Percentiles rank a stretch among this genome's conserved stretches.
phyloP scores from a whole-genome alignment of 2,888 invertebrate genomes.

The Scrobipalpa costella region DNA sequence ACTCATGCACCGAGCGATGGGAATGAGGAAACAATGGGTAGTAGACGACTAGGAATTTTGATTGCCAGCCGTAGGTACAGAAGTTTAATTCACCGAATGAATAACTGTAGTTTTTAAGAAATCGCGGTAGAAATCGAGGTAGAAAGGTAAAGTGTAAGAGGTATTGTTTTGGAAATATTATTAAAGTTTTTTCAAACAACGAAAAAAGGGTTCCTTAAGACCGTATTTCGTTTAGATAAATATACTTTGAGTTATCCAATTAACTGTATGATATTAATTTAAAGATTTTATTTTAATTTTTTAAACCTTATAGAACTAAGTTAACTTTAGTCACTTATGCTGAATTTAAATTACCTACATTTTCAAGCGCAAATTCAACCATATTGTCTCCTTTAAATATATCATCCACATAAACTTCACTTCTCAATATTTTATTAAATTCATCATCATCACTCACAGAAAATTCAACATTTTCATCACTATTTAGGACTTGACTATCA shows the following conservation, averaged over 20 bases:
- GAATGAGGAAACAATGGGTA: conserved; percentile 55
- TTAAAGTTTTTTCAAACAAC: background rate
- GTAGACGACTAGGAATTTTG: conserved; percentile 43
- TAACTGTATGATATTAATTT: too few species aligned
- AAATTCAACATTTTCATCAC: background rate
- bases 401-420: background rate
- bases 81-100: conserved; percentile 15
- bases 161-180: conserved; percentile 18
- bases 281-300: too few species aligned
- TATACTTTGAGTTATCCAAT: too few species aligned
- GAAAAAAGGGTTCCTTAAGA: background rate
- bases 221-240: too few species aligned
- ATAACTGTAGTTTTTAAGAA: conserved; percentile 18
- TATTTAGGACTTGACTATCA: too few species aligned
- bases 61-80: conserved; percentile 38
- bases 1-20: conserved; percentile 37
- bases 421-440: background rate
- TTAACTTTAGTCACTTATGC: too few species aligned
- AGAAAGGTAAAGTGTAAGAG: background rate
- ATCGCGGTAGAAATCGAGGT: background rate
- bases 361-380: conserved; percentile 57
- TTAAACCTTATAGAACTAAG: too few species aligned
- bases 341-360: conserved; percentile 42
- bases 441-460: background rate
- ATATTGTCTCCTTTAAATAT: conserved; percentile 30